Evolutionary conservation across 2,113 vertebrate genomes (phyloP).

Genomic region (Eurypyga helias): DNA sequence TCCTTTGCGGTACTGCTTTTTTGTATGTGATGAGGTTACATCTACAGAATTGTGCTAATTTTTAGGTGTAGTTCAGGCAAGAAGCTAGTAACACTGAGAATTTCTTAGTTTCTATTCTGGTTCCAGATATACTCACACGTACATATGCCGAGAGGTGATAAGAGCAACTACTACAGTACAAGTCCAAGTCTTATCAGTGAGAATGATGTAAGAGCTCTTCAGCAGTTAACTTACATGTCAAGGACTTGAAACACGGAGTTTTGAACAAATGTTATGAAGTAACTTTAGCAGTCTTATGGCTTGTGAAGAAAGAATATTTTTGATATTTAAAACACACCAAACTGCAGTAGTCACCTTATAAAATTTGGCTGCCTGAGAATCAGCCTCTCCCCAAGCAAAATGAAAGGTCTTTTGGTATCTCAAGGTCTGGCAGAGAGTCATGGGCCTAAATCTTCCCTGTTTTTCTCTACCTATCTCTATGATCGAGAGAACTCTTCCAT

Average conservation of each 20-base stretch:
- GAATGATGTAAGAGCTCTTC: background rate
- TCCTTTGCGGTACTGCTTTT: background rate
- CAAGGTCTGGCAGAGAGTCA: background rate
- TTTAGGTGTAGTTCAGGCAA: background rate
- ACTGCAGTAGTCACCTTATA: fast-evolving
- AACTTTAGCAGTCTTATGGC: background rate
- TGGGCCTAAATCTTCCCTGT: background rate
- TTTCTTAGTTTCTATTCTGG: background rate
- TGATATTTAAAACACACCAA: background rate
- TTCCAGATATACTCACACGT: background rate
- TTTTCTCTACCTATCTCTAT: background rate
- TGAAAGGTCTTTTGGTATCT: background rate
- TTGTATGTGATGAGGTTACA: background rate
- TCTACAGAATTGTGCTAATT: background rate
- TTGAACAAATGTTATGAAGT: background rate
- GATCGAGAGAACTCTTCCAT: background rate
- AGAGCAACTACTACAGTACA: background rate
- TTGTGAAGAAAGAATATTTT: background rate
- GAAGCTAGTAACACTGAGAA: background rate
- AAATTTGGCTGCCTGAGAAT: background rate
- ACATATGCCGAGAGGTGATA: slow-evolving; percentile 36
- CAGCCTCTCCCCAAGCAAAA: background rate
- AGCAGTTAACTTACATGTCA: background rate
- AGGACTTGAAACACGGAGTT: background rate
- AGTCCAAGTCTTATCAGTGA: slow-evolving; percentile 24